Evolutionary conservation across 1,140 invertebrate species (phyloP), one percentile per base, ranked within the genome.

Genomic region (Panulirus ornatus): DNA sequence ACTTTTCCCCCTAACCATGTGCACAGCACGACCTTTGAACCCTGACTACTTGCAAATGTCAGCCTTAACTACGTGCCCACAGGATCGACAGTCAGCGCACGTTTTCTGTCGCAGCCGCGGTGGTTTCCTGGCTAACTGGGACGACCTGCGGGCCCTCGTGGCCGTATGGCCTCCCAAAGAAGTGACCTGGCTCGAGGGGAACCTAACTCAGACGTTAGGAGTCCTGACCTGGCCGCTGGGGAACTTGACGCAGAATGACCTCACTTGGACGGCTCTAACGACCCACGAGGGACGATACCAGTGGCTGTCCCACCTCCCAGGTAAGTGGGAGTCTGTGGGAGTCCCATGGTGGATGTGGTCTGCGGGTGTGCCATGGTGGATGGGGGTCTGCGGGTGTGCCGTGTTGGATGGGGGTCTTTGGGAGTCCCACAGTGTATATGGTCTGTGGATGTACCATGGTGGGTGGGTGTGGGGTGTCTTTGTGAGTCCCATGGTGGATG

Each of bases 81-180:
- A 84, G 83, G 27, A 36, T 5, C 73, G 83, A 66, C 30, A 71
- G n/a, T 71, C 83, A 47, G 83, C 83, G 3, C 83, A 84, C 54
- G 1, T n/a, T 2, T 84, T 84, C 83, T 84, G 83, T 63, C 51
- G 83, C 19, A 51, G 83, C 19, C 38, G 30, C 0, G 66, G 70
- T n/a, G 83, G 83, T 0, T 84, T 84, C 19, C 66, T 84, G n/a
- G 27, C 34, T 9, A 51, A 27, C 19, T 34, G 30, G 36, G 30
- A 82, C 1, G 27, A 82, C 27, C 22, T 78, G 14, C n/a, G 16
- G 75, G 27, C 14, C 1, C 19, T 78, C 11, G 5, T 3, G n/a
- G 14, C 27, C 42, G 8, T 27, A 14, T 78, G 75, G 75, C 75
- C 40, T 42, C 40, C 75, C 22, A 3, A 38, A 2, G 44, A 66